phyloP scores from a whole-genome alignment of 2,797 vertebrate genomes.

The Lutjanus campechanus region DNA sequence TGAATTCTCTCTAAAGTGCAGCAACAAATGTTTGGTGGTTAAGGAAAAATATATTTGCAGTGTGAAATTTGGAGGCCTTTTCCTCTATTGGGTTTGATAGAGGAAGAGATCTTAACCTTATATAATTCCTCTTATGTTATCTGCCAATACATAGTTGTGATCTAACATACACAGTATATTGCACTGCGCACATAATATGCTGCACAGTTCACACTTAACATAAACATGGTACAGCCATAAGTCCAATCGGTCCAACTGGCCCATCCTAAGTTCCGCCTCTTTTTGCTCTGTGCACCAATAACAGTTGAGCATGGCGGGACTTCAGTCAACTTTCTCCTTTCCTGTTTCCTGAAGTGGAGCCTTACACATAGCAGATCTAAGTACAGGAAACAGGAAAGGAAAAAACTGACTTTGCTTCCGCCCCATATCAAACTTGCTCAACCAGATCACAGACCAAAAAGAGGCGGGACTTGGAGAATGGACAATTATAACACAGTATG shows the following conservation, averaged over 20 bases:
- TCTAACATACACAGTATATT: too few relatives aligned
- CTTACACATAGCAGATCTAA: too few relatives aligned
- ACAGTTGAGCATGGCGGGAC: too few relatives aligned
- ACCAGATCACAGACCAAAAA: too few relatives aligned
- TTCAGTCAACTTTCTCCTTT: too few relatives aligned
- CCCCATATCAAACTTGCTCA: too few relatives aligned
- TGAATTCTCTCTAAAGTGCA: slow-evolving; percentile 28
- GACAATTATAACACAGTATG: not conserved
- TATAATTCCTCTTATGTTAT: not conserved
- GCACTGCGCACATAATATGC: not conserved
- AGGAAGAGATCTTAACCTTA: not conserved
- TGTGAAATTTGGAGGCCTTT: not conserved
- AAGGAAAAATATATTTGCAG: slow-evolving; percentile 11
- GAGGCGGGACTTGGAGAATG: too few relatives aligned
- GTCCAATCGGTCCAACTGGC: not conserved
- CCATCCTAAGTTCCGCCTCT: too few relatives aligned
- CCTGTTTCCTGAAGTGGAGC: too few relatives aligned
- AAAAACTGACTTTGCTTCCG: too few relatives aligned
- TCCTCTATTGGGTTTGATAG: not conserved
- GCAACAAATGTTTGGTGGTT: slow-evolving; percentile 9
- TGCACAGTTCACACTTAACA: not conserved
- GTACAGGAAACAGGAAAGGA: too few relatives aligned
- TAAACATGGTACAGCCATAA: not conserved
- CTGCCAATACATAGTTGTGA: not conserved
- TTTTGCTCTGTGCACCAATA: too few relatives aligned